These are phyloP conservation scores for Drosophila demipolita DNA, from an alignment of 2,888 invertebrate species.

Conservation along the genomic window DNA sequence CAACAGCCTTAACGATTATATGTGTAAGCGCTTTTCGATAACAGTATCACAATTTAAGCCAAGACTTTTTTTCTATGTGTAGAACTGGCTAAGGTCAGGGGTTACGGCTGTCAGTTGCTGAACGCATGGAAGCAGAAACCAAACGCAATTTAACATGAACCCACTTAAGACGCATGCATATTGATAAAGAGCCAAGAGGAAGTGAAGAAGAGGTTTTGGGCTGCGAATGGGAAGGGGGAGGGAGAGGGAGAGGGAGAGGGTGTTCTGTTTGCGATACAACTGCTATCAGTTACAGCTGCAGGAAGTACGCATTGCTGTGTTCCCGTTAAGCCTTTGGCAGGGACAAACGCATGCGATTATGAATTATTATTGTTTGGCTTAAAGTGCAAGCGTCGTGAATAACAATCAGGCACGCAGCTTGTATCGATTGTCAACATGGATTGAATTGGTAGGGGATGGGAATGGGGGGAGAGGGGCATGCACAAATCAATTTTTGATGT, in stretches of 20 bases:
- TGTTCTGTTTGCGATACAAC: slow-evolving; percentile 4
- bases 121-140: slow-evolving; percentile 35
- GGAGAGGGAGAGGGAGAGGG: too few species aligned
- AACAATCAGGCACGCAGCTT: slow-evolving; percentile 55
- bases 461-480: neutral
- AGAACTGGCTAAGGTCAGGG: neutral
- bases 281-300: slow-evolving; percentile 77
- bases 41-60: neutral
- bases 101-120: slow-evolving; percentile 2
- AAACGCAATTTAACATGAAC: slow-evolving; percentile 55
- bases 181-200: slow-evolving; percentile 63
- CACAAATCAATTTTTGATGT: slow-evolving; percentile 80
- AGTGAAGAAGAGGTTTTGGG: neutral
- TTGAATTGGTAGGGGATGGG: neutral
- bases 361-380: slow-evolving; percentile 80
- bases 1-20: neutral
- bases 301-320: slow-evolving; percentile 78
- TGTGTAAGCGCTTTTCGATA: neutral
- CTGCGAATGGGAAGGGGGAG: too few species aligned
- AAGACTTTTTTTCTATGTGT: neutral
- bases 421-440: slow-evolving; percentile 59
- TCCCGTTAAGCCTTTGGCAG: slow-evolving; percentile 70
- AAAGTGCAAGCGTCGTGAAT: slow-evolving; percentile 35
- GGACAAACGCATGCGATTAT: slow-evolving; percentile 73
- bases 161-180: slow-evolving; percentile 75